Evolutionary conservation across 2,888 invertebrate genomes (phyloP), one percentile per base, ranked within the genome.

Genomic region (Caenorhabditis imperialis): DNA sequence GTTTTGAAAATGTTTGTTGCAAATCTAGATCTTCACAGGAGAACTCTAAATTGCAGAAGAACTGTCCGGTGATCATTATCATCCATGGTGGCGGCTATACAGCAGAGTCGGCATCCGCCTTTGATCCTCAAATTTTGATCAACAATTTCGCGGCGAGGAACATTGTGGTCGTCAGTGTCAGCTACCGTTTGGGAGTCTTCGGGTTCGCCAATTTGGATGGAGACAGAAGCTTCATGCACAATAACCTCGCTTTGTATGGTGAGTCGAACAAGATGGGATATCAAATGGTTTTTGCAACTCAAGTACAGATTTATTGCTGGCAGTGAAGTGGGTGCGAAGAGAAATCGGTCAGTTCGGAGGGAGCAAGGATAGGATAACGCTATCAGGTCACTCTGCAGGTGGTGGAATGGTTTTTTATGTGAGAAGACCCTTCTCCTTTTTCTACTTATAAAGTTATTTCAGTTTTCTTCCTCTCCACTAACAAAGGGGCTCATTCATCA

Each of bases 91-190:
- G 78, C 16, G 30, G 48, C 1, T 44, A 27, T 35, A 23, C 22
- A 3, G 45, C 42, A 16, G 73, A 51, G 27, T 63, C 73, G 3
- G 54, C 78, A 16, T 23, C 62, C 0, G 42, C 54, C 2, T 78
- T 63, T 22, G 37, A 57, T 4, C n/a, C 33, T 4, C 63, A 72
- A n/a, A 45, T 69, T 27, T 7, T 75, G 1, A 57, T 67, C 1
- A 78, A 78, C 18, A 78, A 78, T 27, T 78, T 78, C 38, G 69
- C 69, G 2, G 44, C 42, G 23, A 30, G 78, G 10, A 75, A 75
- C 44, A 60, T 75, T 23, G 37, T 78, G 16, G 69, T 74, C 10
- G 73, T 78, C 18, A 57, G 70, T 14, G 10, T 63, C 1, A 53
- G 57, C 16, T 78, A 70, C 38, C 60, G 78, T 7, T 33, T 72